Conservation (phyloP, 1,140 invertebrate species). For the Brachionus angularis region DNA sequence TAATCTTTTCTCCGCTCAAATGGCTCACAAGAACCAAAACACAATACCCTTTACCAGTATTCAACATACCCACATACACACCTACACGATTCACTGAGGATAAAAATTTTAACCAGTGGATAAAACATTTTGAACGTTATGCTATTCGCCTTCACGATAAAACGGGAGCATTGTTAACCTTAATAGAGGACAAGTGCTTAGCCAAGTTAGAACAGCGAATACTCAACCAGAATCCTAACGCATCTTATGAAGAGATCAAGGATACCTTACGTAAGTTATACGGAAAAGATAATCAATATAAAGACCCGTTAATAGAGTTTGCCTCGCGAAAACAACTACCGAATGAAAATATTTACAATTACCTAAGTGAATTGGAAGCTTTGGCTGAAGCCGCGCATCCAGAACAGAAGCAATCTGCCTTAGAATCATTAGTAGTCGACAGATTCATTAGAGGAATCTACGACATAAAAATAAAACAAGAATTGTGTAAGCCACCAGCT, state of each 20-base stretch:
- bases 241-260: background rate
- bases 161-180: background rate
- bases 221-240: background rate
- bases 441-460: slow-evolving; percentile 16
- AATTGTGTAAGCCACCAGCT: slow-evolving; percentile 10
- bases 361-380: background rate
- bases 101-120: too few species aligned
- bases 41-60: too few species aligned
- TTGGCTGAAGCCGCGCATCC: slow-evolving; percentile 12
- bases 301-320: slow-evolving; percentile 9
- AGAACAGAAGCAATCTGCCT: background rate
- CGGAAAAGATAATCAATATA: slow-evolving; percentile 9
- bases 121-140: too few species aligned
- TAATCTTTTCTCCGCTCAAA: too few species aligned
- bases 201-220: background rate
- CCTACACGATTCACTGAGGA: too few species aligned
- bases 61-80: too few species aligned
- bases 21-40: too few species aligned
- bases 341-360: slow-evolving; percentile 26
- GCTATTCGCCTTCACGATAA: too few species aligned
- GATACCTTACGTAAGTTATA: slow-evolving; percentile 8
- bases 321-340: slow-evolving; percentile 4
- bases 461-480: slow-evolving; percentile 20
- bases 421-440: slow-evolving; percentile 18
- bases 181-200: background rate